Evolutionary conservation across 2,888 invertebrate species (phyloP), one percentile per base, ranked within the genome.

Genomic region (Ariolimax columbianus): DNA sequence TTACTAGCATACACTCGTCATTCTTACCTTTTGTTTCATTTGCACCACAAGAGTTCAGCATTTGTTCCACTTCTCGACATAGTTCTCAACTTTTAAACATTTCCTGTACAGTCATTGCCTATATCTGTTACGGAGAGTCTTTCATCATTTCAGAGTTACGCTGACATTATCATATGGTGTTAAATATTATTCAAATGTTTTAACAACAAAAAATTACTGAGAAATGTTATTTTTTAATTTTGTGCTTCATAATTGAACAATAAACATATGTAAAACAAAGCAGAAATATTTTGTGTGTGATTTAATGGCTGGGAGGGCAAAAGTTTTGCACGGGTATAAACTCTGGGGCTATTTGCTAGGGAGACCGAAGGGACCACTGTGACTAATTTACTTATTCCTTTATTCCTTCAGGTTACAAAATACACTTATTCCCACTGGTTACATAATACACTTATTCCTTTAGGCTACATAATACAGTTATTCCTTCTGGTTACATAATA

Each of bases 161-260:
- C 70, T 19, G 70, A 73, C 47, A 14, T 73, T 40, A 40, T 26
- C 26, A 73, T 43, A 30, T 40, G 38, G 33, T n/a, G 73, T 73
- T 73, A 17, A 43, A 73, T 73, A 73, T 43, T 43, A 14, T 70
- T 23, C 1, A n/a, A 43, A 30, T 73, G 73, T 73, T 26, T 43
- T 47, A 17, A 4, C 47, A 73, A n/a, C n/a, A 73, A 43, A 26
- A 73, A 73, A 73, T 73, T 23, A 40, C 3, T 73, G 73, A 73
- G 47, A 73, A n/a, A 73, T 73, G 73, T 73, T 73, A 72, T 72
- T 72, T 72, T 72, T n/a, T 47, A 47, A 73, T 73, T 73, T 40
- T 73, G 73, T 73, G 73, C 23, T 73, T 73, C 43, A 14, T 73
- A 47, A 43, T 73, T 73, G 73, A 73, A 40, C 40, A 73, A 73